Evolutionary conservation across 2,888 invertebrate species (phyloP), one percentile per base, ranked within the genome.

Genomic region (Hyposoter dolosus): DNA sequence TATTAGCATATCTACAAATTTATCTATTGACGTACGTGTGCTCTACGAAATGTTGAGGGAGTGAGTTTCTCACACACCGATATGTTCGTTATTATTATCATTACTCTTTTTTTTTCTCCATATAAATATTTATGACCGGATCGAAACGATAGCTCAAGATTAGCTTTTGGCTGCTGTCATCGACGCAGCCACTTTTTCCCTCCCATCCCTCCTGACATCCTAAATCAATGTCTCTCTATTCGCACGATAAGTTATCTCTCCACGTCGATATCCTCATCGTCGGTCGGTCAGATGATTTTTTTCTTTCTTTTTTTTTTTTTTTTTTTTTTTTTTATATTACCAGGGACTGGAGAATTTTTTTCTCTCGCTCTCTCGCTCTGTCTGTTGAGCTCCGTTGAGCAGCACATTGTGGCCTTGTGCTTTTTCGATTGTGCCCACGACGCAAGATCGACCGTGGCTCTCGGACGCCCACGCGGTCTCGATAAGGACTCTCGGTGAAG

Each of bases 181-280:
- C 81, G 63, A 17, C 15, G 35, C 45, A 23, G 47, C 68, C 53
- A 78, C 71, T 63, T 50, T 56, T 15, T 35, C 19, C 32, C 28
- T 68, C 35, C 19, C 32, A n/a, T 63, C 35, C 50, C 10, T 56
- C 15, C 32, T 45, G 78, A 79, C 78, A 82, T 87, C 81, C 88
- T 87, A 87, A 88, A 88, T 89, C 88, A 89, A 88, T 88, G 87
- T 85, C 85, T 82, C 88, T 82, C 89, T 87, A 87, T 88, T 88
- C 84, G 82, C 83, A 75, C 72, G 88, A 89, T 88, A 89, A 83
- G 50, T 87, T 89, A 89, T 89, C 89, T 56, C 47, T 53, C 23
- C 72, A 15, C 56, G 47, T 66, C 80, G 74, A 63, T 65, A 78
- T 77, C 47, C 75, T 60, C 81, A 60, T 74, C 40, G 53, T 56